These are phyloP conservation scores for Lissonota sp. DNA, from an alignment of 2,888 invertebrate genomes.

Conservation along the genomic window DNA sequence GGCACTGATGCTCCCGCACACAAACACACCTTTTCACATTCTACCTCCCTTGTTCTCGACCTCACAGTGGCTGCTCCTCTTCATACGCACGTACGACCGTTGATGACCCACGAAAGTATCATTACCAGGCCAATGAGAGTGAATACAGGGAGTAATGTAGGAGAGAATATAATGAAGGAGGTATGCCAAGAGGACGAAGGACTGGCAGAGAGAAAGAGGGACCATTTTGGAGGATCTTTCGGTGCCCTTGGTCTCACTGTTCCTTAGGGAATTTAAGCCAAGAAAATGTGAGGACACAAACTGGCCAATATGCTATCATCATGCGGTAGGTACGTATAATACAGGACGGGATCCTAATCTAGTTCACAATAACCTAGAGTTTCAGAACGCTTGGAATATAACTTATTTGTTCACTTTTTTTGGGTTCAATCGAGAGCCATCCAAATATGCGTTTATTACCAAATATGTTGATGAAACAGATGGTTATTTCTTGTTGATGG, in stretches of 20 bases:
- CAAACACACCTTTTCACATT: constrained; percentile 65
- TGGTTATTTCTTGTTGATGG: too few species aligned
- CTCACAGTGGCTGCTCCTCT: constrained; percentile 29
- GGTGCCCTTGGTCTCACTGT: constrained; percentile 42
- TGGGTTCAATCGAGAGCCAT: too few species aligned
- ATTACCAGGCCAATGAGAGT: constrained; percentile 70
- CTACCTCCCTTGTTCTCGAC: constrained; percentile 37
- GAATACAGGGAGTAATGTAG: constrained; percentile 1
- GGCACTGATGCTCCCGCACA: constrained; percentile 66
- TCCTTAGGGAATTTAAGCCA: background rate
- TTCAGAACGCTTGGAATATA: too few species aligned
- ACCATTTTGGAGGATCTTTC: constrained; percentile 62
- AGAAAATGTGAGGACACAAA: constrained; percentile 11
- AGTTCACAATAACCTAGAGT: background rate
- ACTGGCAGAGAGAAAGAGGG: background rate
- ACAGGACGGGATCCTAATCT: constrained; percentile 8
- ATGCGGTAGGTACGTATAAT: background rate
- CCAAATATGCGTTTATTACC: too few species aligned
- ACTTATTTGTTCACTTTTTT: too few species aligned
- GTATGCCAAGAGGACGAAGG: background rate
- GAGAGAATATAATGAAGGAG: constrained; percentile 15
- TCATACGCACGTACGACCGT: constrained; percentile 68
- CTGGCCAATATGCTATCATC: constrained; percentile 8
- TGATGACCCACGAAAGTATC: constrained; percentile 80
- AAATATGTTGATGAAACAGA: too few species aligned